Conservation (phyloP, 2,797 vertebrate genomes). For the Epinephelus awoara region DNA sequence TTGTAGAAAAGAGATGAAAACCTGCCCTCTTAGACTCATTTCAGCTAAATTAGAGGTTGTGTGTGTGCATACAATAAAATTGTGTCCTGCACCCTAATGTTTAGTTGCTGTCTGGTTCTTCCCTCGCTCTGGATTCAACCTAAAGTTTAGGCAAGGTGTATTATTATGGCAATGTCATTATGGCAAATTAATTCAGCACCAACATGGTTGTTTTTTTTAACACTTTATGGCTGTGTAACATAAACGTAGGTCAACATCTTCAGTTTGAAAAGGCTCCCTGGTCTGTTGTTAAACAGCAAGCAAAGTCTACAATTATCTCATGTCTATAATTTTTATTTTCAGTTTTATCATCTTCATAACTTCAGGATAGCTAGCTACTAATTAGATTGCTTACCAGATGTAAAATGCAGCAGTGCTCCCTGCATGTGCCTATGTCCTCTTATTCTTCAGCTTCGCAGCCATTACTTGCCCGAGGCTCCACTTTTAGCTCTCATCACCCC, state of each 20-base stretch:
- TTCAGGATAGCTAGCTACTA: constrained; percentile 9
- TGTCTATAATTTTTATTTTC: neutral
- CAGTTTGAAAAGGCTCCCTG: neutral
- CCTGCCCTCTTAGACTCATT: too few species aligned
- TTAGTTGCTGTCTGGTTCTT: neutral
- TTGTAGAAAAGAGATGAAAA: too few species aligned
- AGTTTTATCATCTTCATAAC: neutral
- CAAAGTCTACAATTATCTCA: neutral
- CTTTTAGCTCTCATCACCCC: constrained; percentile 3
- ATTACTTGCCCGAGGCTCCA: constrained; percentile 16
- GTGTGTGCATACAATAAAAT: neutral
- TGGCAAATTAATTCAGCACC: too few species aligned
- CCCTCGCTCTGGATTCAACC: neutral
- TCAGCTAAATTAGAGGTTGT: neutral
- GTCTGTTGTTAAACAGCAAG: neutral
- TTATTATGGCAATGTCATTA: too few species aligned
- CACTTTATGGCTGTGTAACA: neutral
- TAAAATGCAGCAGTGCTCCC: constrained; percentile 6
- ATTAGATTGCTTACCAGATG: constrained; percentile 18
- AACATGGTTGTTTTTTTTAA: neutral
- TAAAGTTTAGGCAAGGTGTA: neutral
- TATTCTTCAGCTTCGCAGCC: neutral
- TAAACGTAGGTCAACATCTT: neutral
- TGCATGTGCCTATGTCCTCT: constrained; percentile 25
- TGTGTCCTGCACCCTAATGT: neutral